Evolutionary conservation across 2,113 vertebrate species (phyloP).

Genomic region (Trematocara marginatum): DNA sequence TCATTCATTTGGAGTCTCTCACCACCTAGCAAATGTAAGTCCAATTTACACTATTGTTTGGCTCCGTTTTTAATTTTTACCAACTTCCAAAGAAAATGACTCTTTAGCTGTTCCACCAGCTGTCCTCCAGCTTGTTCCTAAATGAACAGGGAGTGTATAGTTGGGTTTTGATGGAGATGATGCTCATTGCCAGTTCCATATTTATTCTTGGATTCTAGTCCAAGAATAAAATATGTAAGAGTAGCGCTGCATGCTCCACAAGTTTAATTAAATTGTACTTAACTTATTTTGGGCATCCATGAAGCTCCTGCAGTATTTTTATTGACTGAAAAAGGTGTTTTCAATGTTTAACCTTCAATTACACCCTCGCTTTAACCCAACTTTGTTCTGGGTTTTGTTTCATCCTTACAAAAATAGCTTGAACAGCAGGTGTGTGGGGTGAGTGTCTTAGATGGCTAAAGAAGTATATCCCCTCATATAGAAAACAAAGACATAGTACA

Average conservation of each 20-base stretch:
- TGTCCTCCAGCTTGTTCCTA: background rate
- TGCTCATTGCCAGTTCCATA: background rate
- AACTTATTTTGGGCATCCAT: background rate
- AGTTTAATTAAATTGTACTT: background rate
- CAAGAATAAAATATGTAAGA: background rate
- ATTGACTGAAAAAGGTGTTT: background rate
- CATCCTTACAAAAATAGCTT: background rate
- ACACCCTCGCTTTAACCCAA: background rate
- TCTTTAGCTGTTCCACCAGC: background rate
- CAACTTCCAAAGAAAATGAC: background rate
- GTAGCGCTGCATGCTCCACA: rapidly evolving
- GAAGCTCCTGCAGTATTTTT: background rate
- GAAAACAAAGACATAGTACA: background rate
- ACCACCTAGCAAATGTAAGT: background rate
- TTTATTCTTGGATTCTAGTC: background rate
- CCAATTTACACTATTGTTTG: background rate
- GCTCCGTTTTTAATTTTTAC: background rate
- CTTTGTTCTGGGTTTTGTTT: background rate
- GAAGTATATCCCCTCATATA: background rate
- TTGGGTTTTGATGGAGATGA: background rate
- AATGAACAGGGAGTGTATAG: background rate
- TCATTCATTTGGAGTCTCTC: background rate
- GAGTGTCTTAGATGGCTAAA: background rate
- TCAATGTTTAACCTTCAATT: background rate
- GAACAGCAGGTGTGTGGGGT: background rate